These are phyloP conservation scores for Barbus barbus DNA, from an alignment of 2,113 vertebrate species.

Conservation along the genomic window DNA sequence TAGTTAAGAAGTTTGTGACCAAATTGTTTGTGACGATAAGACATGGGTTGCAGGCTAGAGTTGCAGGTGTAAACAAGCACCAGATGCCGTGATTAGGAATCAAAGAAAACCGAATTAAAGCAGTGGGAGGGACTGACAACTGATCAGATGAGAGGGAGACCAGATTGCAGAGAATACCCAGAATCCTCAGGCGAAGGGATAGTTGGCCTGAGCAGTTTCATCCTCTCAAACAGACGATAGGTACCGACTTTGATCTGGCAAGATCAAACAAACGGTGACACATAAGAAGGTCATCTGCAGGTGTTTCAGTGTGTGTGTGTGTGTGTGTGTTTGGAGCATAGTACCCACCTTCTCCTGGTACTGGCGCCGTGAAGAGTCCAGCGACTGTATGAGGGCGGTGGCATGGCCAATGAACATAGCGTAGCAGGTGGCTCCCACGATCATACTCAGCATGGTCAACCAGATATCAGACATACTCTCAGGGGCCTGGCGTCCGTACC, in stretches of 20 bases:
- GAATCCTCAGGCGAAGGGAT: slow-evolving; percentile 23
- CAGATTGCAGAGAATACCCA: slow-evolving; percentile 41
- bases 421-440: slow-evolving; percentile 95
- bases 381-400: slow-evolving; percentile 89
- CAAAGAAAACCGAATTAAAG: slow-evolving; percentile 58
- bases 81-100: slow-evolving; percentile 60
- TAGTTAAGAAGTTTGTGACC: slow-evolving; percentile 30
- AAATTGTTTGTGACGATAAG: slow-evolving; percentile 46
- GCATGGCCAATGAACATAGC: slow-evolving; percentile 96
- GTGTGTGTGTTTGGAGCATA: neutral
- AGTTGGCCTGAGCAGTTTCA: slow-evolving; percentile 31
- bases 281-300: slow-evolving; percentile 40
- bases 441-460: slow-evolving; percentile 99
- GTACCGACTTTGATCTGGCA: slow-evolving; percentile 45
- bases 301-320: slow-evolving; percentile 17
- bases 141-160: slow-evolving; percentile 43
- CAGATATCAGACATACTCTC: slow-evolving; percentile 99
- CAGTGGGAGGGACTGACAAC: slow-evolving; percentile 31
- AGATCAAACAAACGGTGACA: slow-evolving; percentile 46
- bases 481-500: slow-evolving; percentile 91
- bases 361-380: slow-evolving; percentile 90
- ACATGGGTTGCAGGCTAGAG: slow-evolving; percentile 19
- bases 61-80: slow-evolving; percentile 52
- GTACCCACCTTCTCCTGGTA: slow-evolving; percentile 90
- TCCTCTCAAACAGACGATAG: slow-evolving; percentile 37